phyloP scores from a whole-genome alignment of 2,888 invertebrate genomes.

The Cataglyphis altisquamis region DNA sequence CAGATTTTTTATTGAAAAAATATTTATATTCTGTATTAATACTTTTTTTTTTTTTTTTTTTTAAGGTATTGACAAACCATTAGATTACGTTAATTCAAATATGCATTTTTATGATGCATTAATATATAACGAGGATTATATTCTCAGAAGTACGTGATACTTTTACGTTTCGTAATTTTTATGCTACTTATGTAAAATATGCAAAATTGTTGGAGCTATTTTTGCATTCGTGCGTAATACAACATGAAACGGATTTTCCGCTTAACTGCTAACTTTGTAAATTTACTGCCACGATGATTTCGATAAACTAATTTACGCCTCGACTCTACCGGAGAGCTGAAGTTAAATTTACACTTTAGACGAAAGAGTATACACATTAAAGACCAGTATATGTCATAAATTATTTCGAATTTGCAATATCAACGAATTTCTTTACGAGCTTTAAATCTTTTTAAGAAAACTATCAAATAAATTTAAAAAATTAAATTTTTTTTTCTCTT shows the following conservation, averaged over 20 bases:
- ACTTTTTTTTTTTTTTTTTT: background rate
- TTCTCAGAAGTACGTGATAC: background rate
- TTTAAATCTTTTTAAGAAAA: background rate
- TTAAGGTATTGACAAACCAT: background rate
- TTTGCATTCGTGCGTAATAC: background rate
- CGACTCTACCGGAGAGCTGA: conserved; percentile 12
- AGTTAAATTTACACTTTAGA: background rate
- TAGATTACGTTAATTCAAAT: background rate
- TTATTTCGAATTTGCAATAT: background rate
- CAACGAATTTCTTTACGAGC: background rate
- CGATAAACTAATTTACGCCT: conserved; percentile 40
- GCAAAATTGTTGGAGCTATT: background rate
- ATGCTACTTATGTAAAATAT: background rate
- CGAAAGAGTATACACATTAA: conserved; percentile 6
- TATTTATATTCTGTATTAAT: background rate
- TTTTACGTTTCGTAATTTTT: conserved; percentile 3
- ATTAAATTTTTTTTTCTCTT: background rate
- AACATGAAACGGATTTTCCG: conserved; percentile 14
- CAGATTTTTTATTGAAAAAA: background rate
- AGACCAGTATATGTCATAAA: background rate
- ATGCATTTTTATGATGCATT: background rate
- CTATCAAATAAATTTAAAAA: background rate
- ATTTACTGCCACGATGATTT: conserved; percentile 24
- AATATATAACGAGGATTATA: background rate
- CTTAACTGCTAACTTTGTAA: conserved; percentile 8